Evolutionary conservation across 1,140 invertebrate genomes (phyloP), one percentile per base, ranked within the genome.

Genomic region (Neoseiulus cucumeris): DNA sequence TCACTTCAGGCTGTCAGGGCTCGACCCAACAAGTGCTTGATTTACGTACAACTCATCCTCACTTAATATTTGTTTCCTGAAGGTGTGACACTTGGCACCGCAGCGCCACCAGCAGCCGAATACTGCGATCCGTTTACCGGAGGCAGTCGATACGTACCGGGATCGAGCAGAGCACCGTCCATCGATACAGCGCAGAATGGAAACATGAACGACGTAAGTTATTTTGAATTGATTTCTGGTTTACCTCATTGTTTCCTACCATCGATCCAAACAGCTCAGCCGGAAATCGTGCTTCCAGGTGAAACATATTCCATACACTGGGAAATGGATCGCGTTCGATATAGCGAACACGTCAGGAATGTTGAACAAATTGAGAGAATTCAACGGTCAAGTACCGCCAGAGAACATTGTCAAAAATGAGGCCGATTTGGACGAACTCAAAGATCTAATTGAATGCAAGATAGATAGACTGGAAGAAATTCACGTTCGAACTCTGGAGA

Each of bases 41-140:
- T 69, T 51, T 75, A 72, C 70, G 77, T 69, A 72, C 73, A 70
- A 71, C 72, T 74, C 72, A 71, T 65, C 69, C 33, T 39, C 33
- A 39, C 9, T 39, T 39, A 39, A 4, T 39, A 9, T 39, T 39
- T 39, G 4, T 4, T 39, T 39, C 22, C 45, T 25, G 25, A 25
- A 59, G 51, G 51, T 25, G 51, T 59, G 2, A 59, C 51, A 25
- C 17, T 59, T 9, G 51, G 22, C 25, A 12, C 9, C 9, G 39
- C n/a, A n/a, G n/a, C 18, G 33, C 28, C 67, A 2, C 47, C 66
- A 17, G 44, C 33, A 41, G n/a, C 45, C 22, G 47, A 66, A n/a
- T 72, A 69, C 65, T 64, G 68, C 33, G 79, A 80, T 72, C 79
- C 79, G 14, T 78, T 78, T 64, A 79, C 78, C 69, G 76, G 78